A percentile compares a stretch with the other conserved stretches of the same genome.
These are phyloP conservation scores for Cheilosia variabilis DNA, from an alignment of 2,888 invertebrate species.

Conservation along the genomic window DNA sequence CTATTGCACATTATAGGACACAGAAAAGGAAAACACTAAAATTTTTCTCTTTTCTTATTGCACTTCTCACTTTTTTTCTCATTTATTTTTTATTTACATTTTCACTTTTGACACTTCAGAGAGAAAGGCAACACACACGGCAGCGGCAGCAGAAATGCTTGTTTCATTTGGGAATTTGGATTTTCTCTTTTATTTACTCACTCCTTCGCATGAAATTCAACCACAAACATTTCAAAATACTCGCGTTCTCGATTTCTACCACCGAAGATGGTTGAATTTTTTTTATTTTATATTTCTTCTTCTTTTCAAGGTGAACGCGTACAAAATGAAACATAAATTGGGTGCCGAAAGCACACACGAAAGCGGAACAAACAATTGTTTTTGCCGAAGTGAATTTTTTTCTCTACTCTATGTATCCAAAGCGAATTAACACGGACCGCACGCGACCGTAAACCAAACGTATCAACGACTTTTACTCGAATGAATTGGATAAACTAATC, in stretches of 20 bases:
- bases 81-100: slow-evolving; percentile 51
- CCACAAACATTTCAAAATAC: not conserved
- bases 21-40: slow-evolving; percentile 5
- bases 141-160: slow-evolving; percentile 44
- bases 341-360: slow-evolving; percentile 31
- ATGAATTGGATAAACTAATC: slow-evolving; percentile 58
- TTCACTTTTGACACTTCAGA: slow-evolving; percentile 40
- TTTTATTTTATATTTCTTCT: not conserved
- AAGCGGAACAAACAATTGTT: slow-evolving; percentile 36
- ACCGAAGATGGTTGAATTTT: not conserved
- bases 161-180: slow-evolving; percentile 14
- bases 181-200: slow-evolving; percentile 21
- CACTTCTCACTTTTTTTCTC: not conserved
- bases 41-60: not conserved
- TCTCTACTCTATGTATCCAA: slow-evolving; percentile 18
- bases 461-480: slow-evolving; percentile 64
- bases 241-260: slow-evolving; percentile 7
- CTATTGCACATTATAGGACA: slow-evolving; percentile 61
- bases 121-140: not conserved
- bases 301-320: slow-evolving; percentile 51
- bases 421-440: slow-evolving; percentile 33
- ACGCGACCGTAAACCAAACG: slow-evolving; percentile 57
- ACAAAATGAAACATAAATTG: slow-evolving; percentile 25
- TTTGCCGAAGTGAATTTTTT: slow-evolving; percentile 25
- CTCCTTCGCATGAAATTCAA: slow-evolving; percentile 6